phyloP scores from a whole-genome alignment of 2,113 vertebrate genomes.

The Drymodes brunneopygia region DNA sequence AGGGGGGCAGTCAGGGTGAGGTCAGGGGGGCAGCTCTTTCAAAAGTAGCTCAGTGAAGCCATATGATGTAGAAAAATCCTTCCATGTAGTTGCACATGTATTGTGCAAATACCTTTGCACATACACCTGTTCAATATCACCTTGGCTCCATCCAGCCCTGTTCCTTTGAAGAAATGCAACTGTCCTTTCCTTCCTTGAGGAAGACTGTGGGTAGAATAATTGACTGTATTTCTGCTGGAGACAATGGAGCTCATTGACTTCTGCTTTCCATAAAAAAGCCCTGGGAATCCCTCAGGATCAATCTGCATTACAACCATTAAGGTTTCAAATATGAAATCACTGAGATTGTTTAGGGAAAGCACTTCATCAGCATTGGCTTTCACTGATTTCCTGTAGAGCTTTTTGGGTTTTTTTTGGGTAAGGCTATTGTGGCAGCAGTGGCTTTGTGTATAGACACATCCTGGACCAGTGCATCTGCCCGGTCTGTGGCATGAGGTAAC shows the following conservation, averaged over 20 bases:
- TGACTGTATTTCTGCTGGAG: background rate
- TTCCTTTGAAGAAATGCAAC: background rate
- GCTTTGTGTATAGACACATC: background rate
- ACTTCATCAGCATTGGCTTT: background rate
- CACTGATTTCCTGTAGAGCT: background rate
- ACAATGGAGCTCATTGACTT: background rate
- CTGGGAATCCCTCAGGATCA: background rate
- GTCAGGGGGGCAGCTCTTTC: background rate
- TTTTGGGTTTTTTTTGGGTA: background rate
- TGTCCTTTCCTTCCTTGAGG: background rate
- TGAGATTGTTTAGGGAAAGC: background rate
- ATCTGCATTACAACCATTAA: background rate
- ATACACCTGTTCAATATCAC: fast-evolving
- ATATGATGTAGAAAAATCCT: background rate
- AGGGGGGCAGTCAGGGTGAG: background rate
- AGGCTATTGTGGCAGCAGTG: background rate
- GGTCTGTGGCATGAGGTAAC: background rate
- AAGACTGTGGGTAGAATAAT: background rate
- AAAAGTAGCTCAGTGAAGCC: background rate
- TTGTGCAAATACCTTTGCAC: background rate
- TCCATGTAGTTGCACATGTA: fast-evolving
- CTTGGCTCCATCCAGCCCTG: background rate
- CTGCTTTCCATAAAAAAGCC: background rate
- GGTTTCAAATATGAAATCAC: background rate
- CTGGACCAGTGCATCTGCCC: fast-evolving